Evolutionary conservation across 2,888 invertebrate species (phyloP).

Genomic region (Priocnemis perturbator): DNA sequence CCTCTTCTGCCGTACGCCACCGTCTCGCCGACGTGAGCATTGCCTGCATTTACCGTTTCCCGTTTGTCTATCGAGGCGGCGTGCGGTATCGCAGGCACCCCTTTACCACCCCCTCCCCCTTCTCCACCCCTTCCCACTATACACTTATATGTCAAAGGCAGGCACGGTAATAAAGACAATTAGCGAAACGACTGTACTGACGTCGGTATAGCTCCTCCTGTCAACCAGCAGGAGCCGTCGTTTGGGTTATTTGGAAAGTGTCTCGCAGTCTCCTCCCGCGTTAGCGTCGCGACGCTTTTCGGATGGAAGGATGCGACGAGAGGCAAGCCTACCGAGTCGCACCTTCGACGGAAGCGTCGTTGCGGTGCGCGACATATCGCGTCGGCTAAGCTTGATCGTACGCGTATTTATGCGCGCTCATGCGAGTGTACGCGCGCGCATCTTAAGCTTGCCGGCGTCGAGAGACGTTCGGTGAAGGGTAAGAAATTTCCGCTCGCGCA

Average conservation of each 20-base stretch:
- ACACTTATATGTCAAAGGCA: slow-evolving; percentile 58
- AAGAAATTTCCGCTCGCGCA: too few relatives aligned
- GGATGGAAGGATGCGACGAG: slow-evolving; percentile 20
- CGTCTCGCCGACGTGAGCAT: slow-evolving; percentile 24
- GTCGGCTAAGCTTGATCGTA: too few relatives aligned
- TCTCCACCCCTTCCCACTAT: slow-evolving; percentile 26
- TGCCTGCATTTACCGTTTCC: slow-evolving; percentile 53
- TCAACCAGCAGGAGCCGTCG: slow-evolving; percentile 21
- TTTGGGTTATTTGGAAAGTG: slow-evolving; percentile 41
- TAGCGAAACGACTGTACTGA: slow-evolving; percentile 33
- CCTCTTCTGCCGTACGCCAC: not conserved
- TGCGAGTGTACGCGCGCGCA: too few relatives aligned
- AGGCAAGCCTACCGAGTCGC: not conserved
- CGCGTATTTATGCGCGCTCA: too few relatives aligned
- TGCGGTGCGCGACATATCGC: slow-evolving; percentile 1
- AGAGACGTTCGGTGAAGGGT: too few relatives aligned
- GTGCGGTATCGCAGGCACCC: slow-evolving; percentile 39
- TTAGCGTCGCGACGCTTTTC: not conserved
- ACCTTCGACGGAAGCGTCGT: slow-evolving; percentile 1
- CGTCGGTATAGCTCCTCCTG: slow-evolving; percentile 11
- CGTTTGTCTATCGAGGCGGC: slow-evolving; percentile 58
- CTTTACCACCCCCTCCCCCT: slow-evolving; percentile 28
- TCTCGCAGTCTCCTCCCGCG: slow-evolving; percentile 11
- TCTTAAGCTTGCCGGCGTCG: too few relatives aligned
- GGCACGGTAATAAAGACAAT: slow-evolving; percentile 50